Conservation (phyloP, 2,888 invertebrate genomes). For the Lasioglossum oenotherae region DNA sequence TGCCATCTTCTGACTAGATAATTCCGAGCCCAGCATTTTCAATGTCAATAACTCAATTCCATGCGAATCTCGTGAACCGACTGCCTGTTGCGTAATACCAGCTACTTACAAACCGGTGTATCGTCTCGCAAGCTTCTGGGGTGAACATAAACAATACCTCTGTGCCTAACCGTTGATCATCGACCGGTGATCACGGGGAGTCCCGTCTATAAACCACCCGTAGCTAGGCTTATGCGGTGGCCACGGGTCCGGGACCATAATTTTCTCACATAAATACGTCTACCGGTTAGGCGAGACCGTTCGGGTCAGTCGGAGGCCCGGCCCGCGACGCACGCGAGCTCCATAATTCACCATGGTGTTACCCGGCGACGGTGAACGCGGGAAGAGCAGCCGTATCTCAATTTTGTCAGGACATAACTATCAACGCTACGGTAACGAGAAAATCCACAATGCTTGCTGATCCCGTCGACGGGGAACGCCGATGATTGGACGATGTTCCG, state of each 20-base stretch:
- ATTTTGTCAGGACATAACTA: constrained; percentile 69
- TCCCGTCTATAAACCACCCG: constrained; percentile 32
- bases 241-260: constrained; percentile 60
- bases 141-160: constrained; percentile 27
- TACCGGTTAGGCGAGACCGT: constrained; percentile 58
- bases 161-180: constrained; percentile 53
- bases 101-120: constrained; percentile 8
- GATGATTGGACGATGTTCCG: constrained; percentile 42
- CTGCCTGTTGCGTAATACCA: constrained; percentile 48
- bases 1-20: not conserved
- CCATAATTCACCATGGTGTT: constrained; percentile 72
- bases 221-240: constrained; percentile 31
- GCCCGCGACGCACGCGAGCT: constrained; percentile 66
- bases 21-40: constrained; percentile 20
- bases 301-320: constrained; percentile 53
- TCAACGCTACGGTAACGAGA: constrained; percentile 59
- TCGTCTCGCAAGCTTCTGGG: not conserved
- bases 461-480: constrained; percentile 5
- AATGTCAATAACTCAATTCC: constrained; percentile 34
- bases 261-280: constrained; percentile 77
- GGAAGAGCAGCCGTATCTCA: constrained; percentile 67
- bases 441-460: constrained; percentile 50
- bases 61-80: constrained; percentile 16
- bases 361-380: constrained; percentile 7
- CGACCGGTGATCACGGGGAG: constrained; percentile 41